Base-by-base conservation (phyloP, 2,797 vertebrate species). In the Fistularia commersonii region DNA sequence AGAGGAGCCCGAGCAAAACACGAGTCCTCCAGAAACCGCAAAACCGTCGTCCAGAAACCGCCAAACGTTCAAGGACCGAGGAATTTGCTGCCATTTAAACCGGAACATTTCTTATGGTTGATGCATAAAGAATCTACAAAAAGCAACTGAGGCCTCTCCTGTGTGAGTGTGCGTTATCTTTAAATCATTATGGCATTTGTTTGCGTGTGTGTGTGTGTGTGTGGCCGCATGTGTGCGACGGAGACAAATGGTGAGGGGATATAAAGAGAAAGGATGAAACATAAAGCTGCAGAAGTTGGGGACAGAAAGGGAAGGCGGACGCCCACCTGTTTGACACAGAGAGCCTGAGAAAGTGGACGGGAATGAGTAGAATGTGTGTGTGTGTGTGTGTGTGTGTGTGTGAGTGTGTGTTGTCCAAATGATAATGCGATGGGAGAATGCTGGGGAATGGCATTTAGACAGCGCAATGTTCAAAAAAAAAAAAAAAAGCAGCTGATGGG, bases 261-360 rank as follows among this genome's bases (percentile, higher is more conserved):
- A 70, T 43, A 61, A 64, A 74, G 45, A 77, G 34, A 72, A 49
- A 52, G 60, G 45, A 54, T 48, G 59, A 64, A 45, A 60, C 33
- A 48, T 45, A 55, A 54, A 43, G 12, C 32, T 39, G 44, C 36
- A 64, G 63, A 60, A 64, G 35, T 52, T 13, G 68, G 54, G 64
- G 71, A 69, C 54, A 57, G 68, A 66, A 11, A 65, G 58, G 47
- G 63, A 74, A 61, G 72, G 77, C 74, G 79, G 67, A 32, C 60
- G 55, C 79, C 88, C 92, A 93, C 91, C 90, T 92, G 92, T 90
- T 74, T 62, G 69, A 87, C 60, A 82, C 79, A 61, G 53, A 76
- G 86, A 88, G 87, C 90, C 88, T 91, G 90, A 92, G 91, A 94
- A 93, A 92, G 89, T 82, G 77, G 53, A 74, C 48, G 76, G 87